These are phyloP conservation scores for Heliconius sara DNA, from an alignment of 2,888 invertebrate genomes.

Conservation along the genomic window DNA sequence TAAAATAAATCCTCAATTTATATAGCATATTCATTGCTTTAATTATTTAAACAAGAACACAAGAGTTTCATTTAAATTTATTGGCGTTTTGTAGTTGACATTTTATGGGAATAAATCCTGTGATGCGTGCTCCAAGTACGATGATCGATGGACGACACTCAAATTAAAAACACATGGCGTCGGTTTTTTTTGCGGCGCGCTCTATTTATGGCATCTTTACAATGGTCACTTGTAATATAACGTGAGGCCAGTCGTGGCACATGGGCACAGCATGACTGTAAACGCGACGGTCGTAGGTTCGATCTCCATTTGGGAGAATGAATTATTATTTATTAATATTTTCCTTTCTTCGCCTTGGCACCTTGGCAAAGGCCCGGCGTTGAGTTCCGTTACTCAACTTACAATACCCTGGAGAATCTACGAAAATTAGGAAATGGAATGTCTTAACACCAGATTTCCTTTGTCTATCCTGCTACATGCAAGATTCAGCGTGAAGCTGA, in stretches of 20 bases:
- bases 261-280: too few species aligned
- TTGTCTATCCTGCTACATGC: too few species aligned
- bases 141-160: constrained; percentile 19
- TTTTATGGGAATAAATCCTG: constrained; percentile 24
- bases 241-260: neutral
- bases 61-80: neutral
- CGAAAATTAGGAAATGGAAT: too few species aligned
- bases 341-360: too few species aligned
- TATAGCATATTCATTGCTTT: neutral
- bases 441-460: too few species aligned
- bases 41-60: constrained; percentile 20
- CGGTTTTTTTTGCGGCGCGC: constrained; percentile 9
- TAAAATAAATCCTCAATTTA: too few species aligned
- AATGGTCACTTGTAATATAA: neutral
- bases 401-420: too few species aligned
- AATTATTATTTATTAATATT: too few species aligned
- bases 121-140: neutral
- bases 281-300: neutral
- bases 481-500: too few species aligned
- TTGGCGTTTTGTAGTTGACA: neutral
- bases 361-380: too few species aligned
- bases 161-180: constrained; percentile 10
- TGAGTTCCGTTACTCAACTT: too few species aligned
- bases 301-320: neutral
- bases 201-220: neutral